These are phyloP conservation scores for Dasyornis broadbenti DNA, from an alignment of 2,113 vertebrate species.

Conservation along the genomic window DNA sequence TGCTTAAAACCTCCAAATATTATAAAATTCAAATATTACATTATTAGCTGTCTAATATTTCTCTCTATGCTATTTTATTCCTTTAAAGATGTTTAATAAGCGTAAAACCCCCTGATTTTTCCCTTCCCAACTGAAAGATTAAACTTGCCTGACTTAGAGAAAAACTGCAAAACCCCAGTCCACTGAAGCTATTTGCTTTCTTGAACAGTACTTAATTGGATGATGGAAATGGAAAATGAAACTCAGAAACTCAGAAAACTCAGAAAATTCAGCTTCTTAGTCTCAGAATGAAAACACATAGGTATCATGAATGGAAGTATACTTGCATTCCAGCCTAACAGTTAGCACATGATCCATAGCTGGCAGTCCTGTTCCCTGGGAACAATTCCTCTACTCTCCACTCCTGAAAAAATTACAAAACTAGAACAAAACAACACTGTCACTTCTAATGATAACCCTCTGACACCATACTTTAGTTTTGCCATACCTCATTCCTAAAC, in stretches of 20 bases:
- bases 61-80: not conserved
- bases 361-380: not conserved
- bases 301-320: not conserved
- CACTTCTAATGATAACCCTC: not conserved
- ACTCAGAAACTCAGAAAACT: not conserved
- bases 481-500: not conserved
- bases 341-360: fast-evolving
- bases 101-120: fast-evolving
- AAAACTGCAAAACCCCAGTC: not conserved
- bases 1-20: not conserved
- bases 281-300: not conserved
- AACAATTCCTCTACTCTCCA: not conserved
- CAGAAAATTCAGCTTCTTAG: not conserved
- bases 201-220: not conserved
- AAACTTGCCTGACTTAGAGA: not conserved
- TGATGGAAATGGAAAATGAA: not conserved
- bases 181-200: not conserved
- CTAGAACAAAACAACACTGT: not conserved
- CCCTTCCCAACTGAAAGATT: not conserved
- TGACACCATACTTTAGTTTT: not conserved
- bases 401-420: not conserved
- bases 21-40: not conserved
- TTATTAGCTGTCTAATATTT: not conserved
- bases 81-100: not conserved
- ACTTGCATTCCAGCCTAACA: not conserved